Evolutionary conservation across 2,888 invertebrate genomes (phyloP), one percentile per base, ranked within the genome.

Genomic region (Tipula unca): DNA sequence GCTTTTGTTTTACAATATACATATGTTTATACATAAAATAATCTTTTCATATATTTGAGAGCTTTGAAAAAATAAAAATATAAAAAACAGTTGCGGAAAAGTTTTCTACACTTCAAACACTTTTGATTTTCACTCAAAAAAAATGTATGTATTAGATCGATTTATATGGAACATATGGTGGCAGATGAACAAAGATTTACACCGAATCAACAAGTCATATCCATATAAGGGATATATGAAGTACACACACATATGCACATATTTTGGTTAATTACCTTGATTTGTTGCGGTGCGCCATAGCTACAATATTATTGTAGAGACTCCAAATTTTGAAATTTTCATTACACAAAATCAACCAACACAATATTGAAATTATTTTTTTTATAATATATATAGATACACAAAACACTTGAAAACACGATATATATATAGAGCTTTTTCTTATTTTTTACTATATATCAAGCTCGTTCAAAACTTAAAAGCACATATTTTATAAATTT

Each of bases 251-350:
- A 6, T 83, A 32, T n/a, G 32, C 0, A 83, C 35, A 83, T 17
- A 6, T 83, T n/a, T n/a, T 83, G n/a, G 85, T 29, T 85, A 42
- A 36, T 85, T 85, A 85, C 85, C 85, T 85, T 85, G 85, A 54
- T 54, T 85, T 85, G 85, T 85, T 85, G 85, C 85, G 85, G 85
- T 48, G 85, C 48, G 85, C 85, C 85, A 85, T 85, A 54, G 84
- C 36, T 84, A 84, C 13, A 83, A 32, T 32, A 84, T 25, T 36
- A 84, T 36, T 69, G 69, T 69, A 25, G 25, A 69, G 36, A 32
- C 13, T 84, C 39, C 84, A 20, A 84, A 84, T n/a, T 36, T 84
- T 20, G 10, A 84, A 84, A 84, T 36, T 84, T 8, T 84, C 84
- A 84, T 84, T 69, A 69, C 84, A 84, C 84, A 32, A 36, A 39